Conservation (phyloP, 2,888 invertebrate genomes). For the Drosophila recens region DNA sequence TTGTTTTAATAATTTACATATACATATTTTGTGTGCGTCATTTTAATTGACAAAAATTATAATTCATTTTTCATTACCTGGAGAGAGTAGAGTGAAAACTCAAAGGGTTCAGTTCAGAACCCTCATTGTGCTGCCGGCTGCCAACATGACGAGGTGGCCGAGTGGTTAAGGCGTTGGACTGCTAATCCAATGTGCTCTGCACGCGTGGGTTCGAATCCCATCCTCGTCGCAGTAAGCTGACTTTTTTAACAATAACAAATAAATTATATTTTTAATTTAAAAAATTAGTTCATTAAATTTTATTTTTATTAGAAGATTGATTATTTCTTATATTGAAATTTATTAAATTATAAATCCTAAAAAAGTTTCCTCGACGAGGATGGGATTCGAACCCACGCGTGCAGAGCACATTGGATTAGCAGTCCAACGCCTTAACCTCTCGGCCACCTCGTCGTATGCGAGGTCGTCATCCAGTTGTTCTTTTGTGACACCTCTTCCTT, state of each 20-base stretch:
- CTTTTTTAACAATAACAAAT: constrained; percentile 16
- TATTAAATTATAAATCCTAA: not conserved
- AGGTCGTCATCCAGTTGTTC: constrained; percentile 22
- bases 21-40: constrained; percentile 25
- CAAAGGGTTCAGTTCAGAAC: constrained; percentile 50
- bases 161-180: constrained; percentile 95
- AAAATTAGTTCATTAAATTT: not conserved
- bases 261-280: not conserved
- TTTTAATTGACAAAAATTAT: constrained; percentile 65
- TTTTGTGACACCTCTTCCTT: constrained; percentile 16
- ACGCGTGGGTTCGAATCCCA: constrained; percentile 95
- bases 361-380: constrained; percentile 87
- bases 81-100: not conserved
- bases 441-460: constrained; percentile 90
- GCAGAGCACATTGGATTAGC: constrained; percentile 94
- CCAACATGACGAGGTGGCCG: constrained; percentile 91
- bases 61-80: constrained; percentile 3
- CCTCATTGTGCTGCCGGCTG: constrained; percentile 30
- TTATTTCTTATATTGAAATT: not conserved
- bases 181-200: constrained; percentile 95
- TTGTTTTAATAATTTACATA: constrained; percentile 1
- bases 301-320: not conserved
- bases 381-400: constrained; percentile 95
- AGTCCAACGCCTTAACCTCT: constrained; percentile 95
- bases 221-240: constrained; percentile 87